Conservation (phyloP, 2,113 vertebrate species). For the Amblyopsis rosae region DNA sequence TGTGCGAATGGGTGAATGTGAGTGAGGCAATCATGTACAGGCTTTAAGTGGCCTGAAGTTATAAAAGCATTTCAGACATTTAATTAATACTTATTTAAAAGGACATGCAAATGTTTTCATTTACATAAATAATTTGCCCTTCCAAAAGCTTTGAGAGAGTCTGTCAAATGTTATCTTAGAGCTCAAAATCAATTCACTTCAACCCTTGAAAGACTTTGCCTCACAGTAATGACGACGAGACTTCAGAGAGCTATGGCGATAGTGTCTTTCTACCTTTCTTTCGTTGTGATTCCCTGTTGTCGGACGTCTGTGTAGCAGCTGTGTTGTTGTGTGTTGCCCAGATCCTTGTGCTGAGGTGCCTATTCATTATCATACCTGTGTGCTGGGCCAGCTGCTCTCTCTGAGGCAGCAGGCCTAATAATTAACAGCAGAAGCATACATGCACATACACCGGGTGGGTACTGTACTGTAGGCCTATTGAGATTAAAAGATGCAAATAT, state of each 20-base stretch:
- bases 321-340: constrained; percentile 34
- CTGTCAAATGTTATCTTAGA: not conserved
- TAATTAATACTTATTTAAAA: too few species aligned
- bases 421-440: constrained; percentile 52
- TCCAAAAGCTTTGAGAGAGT: not conserved
- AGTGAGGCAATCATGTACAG: too few species aligned
- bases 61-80: too few species aligned
- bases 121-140: not conserved
- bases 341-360: constrained; percentile 30
- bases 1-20: too few species aligned
- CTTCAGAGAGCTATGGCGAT: not conserved
- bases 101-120: too few species aligned
- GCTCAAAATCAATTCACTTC: not conserved
- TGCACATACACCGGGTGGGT: constrained; percentile 21
- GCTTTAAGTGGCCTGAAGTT: too few species aligned
- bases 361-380: constrained; percentile 77
- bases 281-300: not conserved
- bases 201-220: not conserved
- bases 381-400: constrained; percentile 64
- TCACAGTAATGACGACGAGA: not conserved
- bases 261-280: not conserved
- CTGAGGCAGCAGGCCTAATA: constrained; percentile 52
- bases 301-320: constrained; percentile 37
- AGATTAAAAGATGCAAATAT: constrained; percentile 12
- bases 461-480: too few species aligned